Evolutionary conservation across 2,113 vertebrate species (phyloP), one percentile per base, ranked within the genome.

Genomic region (Siphamia tubifer): DNA sequence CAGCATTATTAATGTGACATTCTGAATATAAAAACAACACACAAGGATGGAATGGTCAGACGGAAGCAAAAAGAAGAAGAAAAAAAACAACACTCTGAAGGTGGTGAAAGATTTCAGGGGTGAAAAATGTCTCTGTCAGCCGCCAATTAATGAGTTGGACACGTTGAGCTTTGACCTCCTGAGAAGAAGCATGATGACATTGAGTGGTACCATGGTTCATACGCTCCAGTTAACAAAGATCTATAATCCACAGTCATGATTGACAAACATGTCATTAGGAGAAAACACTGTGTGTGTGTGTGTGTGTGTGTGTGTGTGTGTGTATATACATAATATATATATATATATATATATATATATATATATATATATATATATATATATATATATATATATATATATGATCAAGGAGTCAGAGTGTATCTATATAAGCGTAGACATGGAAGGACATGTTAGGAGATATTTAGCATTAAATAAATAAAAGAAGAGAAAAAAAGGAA

Each of bases 21-120:
- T 69, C 16, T 27, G 23, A 60, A 40, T 58, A 48, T 52, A 34
- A 58, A 62, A 67, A 51, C 15, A n/a, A n/a, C 17, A 35, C 71
- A 72, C 62, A 40, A 8, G 13, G 55, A 57, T 35, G 31, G 30
- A 60, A 45, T 6, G 25, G 27, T 19, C 12, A 8, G 3, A 34
- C 9, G 36, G 44, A 19, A 66, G 12, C 15, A 38, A 30, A 2
- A 16, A 28, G 44, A 15, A 28, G n/a, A n/a, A n/a, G n/a, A 5
- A n/a, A n/a, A n/a, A n/a, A n/a, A n/a, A n/a, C n/a, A n/a, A n/a
- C n/a, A n/a, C n/a, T n/a, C n/a, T n/a, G n/a, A 35, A 34, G 35
- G 15, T 38, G 49, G 15, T 13, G 31, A 8, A 39, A 42, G 38
- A 13, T 24, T 28, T 6, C 16, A 11, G n/a, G n/a, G n/a, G 0